Base-by-base conservation (phyloP, 1,140 invertebrate genomes). In the Parapsyche elsis region DNA sequence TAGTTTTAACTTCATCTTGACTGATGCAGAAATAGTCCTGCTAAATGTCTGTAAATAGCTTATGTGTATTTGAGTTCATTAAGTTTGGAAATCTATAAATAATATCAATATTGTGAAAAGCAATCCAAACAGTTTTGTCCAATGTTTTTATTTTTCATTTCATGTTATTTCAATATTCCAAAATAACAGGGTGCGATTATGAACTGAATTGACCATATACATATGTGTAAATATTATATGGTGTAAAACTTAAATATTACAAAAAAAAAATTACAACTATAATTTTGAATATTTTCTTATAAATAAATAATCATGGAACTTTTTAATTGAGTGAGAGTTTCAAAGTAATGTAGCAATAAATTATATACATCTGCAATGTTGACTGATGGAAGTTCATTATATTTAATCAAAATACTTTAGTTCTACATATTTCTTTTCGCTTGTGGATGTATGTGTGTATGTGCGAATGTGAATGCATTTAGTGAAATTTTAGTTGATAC, bases 11-110 rank as follows among this genome's bases (percentile, higher is more conserved):
- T 53, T 5, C 57, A 21, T 57, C 12, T 19, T 21, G 77, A 78
- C 77, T 78, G 77, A 78, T 21, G 77, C 77, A 78, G 77, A 78
- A 71, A 24, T 71, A 78, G 77, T 78, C 77, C 77, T 78, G 77
- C 67, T 71, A 24, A 12, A 71, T 26, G 77, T 78, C 77, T 78
- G 77, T 78, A 78, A 21, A 78, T 78, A 78, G 64, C 53, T 78
- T 78, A 71, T 78, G 24, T 38, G 30, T 38, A 38, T 38, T 38
- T 38, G 30, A 38, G 30, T 38, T 38, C 30, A 38, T 38, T 38
- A 38, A 38, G 30, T 38, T 38, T 38, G 7, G 1, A 38, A 21
- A 4, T 57, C 10, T 57, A 57, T 57, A 57, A 1, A 38, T 38
- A 7, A 1, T 38, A 38, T 38, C 1, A 7, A 4, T 38, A 38